Base-by-base conservation (phyloP, 2,888 invertebrate genomes). In the Cistogaster globosa region DNA sequence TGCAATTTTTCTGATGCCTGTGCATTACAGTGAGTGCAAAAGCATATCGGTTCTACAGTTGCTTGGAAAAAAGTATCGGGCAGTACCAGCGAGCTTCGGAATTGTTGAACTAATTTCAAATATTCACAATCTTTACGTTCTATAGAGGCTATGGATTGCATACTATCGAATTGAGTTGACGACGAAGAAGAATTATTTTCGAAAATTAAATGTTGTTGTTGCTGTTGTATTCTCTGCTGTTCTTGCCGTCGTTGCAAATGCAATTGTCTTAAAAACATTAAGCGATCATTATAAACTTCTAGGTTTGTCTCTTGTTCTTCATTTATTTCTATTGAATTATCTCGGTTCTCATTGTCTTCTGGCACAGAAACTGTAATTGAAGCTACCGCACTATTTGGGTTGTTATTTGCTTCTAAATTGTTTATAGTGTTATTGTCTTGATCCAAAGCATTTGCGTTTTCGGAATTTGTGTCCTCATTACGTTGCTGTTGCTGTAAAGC, bases 91-190 rank as follows among this genome's bases (percentile, higher is more conserved):
- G 92, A 92, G 9, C 90, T 88, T 60, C 92, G 92, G 84, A 93
- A 93, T 45, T 91, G 90, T 82, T 91, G 89, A 14, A 93, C 92
- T 45, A 92, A 89, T 74, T 92, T 92, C 11, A 93, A 85, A 84
- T 93, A 93, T 86, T 92, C 92, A 86, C 93, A 93, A 87, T 92
- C 92, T 84, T 91, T 92, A 58, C 90, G 90, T 71, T 92, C 92
- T 74, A 90, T 85, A 45, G 88, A 88, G 7, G 89, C 88, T 12
- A 91, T 87, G n/a, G 91, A 88, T 26, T 91, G 90, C 80, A 91
- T 87, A 12, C 91, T 90, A 84, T 91, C 90, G 26, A 89, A 90
- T 48, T 91, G 89, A 0, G 88, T 89, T 22, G 87, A 88, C 14
- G 90, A 89, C 32, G 90, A 89, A 1, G 88, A 86, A 0, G 86